A percentile compares a stretch with the other conserved stretches of the same genome.
Evolutionary conservation across 2,797 vertebrate species (phyloP).

Genomic region (Sparidentex hasta): DNA sequence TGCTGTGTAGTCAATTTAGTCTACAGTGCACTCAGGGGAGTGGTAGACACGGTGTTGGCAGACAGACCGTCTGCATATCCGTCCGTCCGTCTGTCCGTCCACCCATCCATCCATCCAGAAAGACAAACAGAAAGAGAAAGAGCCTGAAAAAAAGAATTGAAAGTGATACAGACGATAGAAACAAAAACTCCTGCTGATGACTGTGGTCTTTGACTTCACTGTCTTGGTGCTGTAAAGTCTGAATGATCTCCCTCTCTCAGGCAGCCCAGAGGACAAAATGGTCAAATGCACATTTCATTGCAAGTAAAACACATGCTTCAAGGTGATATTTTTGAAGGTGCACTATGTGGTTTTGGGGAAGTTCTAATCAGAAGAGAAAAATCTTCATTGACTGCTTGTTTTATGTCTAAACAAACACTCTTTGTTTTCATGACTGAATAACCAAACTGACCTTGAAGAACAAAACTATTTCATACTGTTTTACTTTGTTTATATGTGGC

Average conservation of each 20-base stretch:
- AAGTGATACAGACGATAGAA: background rate
- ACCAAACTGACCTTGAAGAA: too few species aligned
- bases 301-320: background rate
- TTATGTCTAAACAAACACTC: too few species aligned
- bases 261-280: background rate
- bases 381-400: too few species aligned
- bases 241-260: constrained; percentile 14
- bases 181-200: background rate
- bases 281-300: background rate
- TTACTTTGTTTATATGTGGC: too few species aligned
- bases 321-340: too few species aligned
- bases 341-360: too few species aligned
- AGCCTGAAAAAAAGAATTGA: background rate
- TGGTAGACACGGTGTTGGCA: constrained; percentile 39
- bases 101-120: background rate
- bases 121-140: background rate
- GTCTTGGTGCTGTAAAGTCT: constrained; percentile 8
- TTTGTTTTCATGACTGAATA: too few species aligned
- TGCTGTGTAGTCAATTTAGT: constrained; percentile 70
- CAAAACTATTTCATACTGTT: too few species aligned
- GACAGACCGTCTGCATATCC: constrained; percentile 41
- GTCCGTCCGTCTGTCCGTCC: too few species aligned
- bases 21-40: constrained; percentile 63
- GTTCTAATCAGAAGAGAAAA: too few species aligned
- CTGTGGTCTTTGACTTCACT: background rate